A percentile compares a stretch with the other conserved stretches of the same genome.
Evolutionary conservation across 1,140 invertebrate species (phyloP).

Genomic region (Meloidogyne exigua): DNA sequence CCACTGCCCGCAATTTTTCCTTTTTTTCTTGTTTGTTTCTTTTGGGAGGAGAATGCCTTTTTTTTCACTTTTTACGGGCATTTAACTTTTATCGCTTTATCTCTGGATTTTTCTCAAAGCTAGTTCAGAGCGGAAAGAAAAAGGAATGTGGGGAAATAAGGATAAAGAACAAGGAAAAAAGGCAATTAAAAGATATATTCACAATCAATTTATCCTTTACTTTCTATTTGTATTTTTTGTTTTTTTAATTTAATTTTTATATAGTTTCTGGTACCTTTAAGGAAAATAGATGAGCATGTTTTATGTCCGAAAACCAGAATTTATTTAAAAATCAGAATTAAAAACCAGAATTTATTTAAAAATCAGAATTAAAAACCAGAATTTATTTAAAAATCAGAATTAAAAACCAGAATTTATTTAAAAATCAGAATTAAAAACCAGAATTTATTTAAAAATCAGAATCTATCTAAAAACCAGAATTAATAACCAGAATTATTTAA

Average conservation of each 20-base stretch:
- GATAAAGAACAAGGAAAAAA: conserved; percentile 6
- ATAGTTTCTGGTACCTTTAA: neutral
- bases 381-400: neutral
- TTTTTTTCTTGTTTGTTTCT: neutral
- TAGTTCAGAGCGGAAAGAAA: conserved; percentile 7
- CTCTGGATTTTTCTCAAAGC: neutral
- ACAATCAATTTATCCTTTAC: neutral
- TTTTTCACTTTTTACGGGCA: neutral
- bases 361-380: neutral
- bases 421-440: neutral
- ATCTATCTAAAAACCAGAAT: too few species aligned
- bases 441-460: neutral
- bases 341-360: neutral
- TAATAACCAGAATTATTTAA: neutral
- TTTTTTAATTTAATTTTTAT: neutral
- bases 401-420: neutral
- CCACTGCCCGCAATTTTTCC: neutral
- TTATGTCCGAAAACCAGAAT: neutral
- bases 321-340: neutral
- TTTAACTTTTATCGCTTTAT: conserved; percentile 12
- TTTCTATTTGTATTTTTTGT: neutral
- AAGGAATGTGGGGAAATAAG: neutral
- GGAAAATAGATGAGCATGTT: neutral
- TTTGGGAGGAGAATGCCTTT: neutral
- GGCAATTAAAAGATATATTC: neutral